Percentiles rank a stretch among this genome's conserved stretches.
Conservation (phyloP, 1,140 invertebrate genomes). For the Arion vulgaris region DNA sequence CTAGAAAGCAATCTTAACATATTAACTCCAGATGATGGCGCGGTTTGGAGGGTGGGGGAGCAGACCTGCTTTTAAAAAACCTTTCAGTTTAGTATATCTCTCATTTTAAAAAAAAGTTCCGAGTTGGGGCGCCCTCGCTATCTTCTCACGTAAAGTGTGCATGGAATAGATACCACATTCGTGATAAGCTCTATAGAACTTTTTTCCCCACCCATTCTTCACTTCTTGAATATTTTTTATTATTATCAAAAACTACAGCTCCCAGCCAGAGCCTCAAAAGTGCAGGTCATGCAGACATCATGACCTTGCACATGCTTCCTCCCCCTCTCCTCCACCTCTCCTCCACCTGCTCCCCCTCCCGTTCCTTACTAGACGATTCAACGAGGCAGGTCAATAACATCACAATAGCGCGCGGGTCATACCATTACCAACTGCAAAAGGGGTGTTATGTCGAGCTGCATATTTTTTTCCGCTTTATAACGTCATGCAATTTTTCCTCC, state of each 20-base stretch:
- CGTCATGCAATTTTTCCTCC: background rate
- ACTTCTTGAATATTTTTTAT: background rate
- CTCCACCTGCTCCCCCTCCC: too few relatives aligned
- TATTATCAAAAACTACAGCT: background rate
- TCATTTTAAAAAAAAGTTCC: too few relatives aligned
- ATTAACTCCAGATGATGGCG: too few relatives aligned
- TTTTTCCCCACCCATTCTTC: background rate
- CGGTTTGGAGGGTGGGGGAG: too few relatives aligned
- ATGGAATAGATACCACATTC: background rate
- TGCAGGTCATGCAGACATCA: constrained; percentile 2
- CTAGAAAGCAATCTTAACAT: too few relatives aligned
- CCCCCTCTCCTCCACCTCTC: background rate
- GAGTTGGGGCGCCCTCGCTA: too few relatives aligned
- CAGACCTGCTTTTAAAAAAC: too few relatives aligned
- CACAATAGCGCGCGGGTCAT: constrained; percentile 13
- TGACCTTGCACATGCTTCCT: background rate
- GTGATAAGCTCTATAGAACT: background rate
- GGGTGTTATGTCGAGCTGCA: background rate
- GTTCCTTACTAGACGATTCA: background rate
- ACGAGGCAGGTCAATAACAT: constrained; percentile 7
- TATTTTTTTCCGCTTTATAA: background rate
- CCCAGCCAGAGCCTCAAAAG: background rate
- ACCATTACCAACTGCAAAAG: constrained; percentile 12
- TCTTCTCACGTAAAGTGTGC: background rate
- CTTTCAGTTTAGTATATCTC: too few relatives aligned